Base-by-base conservation (phyloP, 1,140 invertebrate species). In the Brachionus plicatilis region DNA sequence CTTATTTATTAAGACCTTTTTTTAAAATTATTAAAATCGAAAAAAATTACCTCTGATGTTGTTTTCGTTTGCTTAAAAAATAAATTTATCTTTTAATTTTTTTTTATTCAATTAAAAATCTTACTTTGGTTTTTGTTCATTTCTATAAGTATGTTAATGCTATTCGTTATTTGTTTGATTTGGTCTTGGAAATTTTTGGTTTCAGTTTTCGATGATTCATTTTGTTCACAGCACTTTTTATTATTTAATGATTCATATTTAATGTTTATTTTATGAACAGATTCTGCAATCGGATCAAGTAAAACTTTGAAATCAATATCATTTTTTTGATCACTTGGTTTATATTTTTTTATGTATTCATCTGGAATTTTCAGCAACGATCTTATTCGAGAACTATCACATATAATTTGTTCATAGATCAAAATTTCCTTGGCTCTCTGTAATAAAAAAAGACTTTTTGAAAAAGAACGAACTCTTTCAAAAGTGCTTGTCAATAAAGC, bases 401-500 rank as follows among this genome's bases (percentile, higher is more conserved):
- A 70, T 29, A 70, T 17, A n/a, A 1, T 5, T 0, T 70, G 9
- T 70, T 78, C 75, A 29, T 20, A 43, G 11, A 14, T n/a, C 12
- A 78, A 14, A 29, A 78, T 43, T 56, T 45, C 41, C 24, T 29
- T 56, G 17, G 75, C 75, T 56, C 75, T 78, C 29, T 78, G 14
- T 20, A 78, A 14, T 33, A 78, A 33, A 56, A 78, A 78, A 47
- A 43, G 20, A 43, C 33, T 33, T 47, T 78, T 78, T n/a, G 75
- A 37, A 14, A 45, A 78, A 29, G 17, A 24, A 11, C 37, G 24
- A 4, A 78, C 75, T 78, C 50, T 78, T 14, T 47, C 50, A 45
- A 78, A 78, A 29, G 75, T 78, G 41, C 33, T 29, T 7, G 75
- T 43, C 41, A 78, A 45, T 45, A 78, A 29, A 20, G 75, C 75